Conservation (phyloP, 2,888 invertebrate species). For the Epinotia bilunana region DNA sequence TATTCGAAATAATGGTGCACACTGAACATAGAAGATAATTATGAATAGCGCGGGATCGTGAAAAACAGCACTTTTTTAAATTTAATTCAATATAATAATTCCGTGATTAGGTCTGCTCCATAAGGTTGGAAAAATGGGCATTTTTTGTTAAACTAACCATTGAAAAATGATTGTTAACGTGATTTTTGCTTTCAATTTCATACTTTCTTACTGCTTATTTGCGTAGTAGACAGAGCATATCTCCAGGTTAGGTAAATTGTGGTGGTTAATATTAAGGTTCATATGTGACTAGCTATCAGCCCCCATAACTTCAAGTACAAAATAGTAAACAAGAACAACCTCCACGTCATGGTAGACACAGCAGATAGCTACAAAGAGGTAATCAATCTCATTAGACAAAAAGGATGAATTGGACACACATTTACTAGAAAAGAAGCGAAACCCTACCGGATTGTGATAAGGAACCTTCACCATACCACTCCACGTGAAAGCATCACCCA, state of each 20-base stretch:
- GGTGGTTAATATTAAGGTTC: background rate
- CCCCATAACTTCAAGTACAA: no score
- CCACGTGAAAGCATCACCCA: no score
- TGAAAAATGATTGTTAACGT: slow-evolving; percentile 19
- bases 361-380: no score
- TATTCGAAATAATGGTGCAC: background rate
- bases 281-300: background rate
- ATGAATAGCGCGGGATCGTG: background rate
- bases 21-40: background rate
- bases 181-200: background rate
- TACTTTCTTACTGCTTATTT: slow-evolving; percentile 15
- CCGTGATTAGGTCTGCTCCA: slow-evolving; percentile 26
- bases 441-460: no score
- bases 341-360: no score
- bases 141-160: slow-evolving; percentile 27
- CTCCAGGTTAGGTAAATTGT: background rate
- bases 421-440: no score
- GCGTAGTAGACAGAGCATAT: background rate
- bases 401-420: no score
- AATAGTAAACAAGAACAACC: no score
- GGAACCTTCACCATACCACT: no score
- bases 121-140: slow-evolving; percentile 30
- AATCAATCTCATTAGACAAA: no score
- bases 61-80: background rate
- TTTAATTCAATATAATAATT: background rate